phyloP scores from a whole-genome alignment of 2,113 vertebrate genomes.

The Cygnus buccinator region DNA sequence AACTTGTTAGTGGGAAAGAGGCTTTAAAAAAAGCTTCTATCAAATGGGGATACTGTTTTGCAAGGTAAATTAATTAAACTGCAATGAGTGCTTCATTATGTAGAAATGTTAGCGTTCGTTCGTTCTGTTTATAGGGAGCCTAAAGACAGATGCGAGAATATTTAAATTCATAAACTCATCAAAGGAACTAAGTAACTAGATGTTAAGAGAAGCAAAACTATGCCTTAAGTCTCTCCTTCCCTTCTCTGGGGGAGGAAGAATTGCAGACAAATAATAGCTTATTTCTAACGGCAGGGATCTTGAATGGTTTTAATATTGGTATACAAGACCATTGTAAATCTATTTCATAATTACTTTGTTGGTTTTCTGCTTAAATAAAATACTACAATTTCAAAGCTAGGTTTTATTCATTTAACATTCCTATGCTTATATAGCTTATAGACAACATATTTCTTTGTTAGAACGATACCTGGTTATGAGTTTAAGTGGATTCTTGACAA shows the following conservation, averaged over 20 bases:
- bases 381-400: neutral
- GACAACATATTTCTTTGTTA: neutral
- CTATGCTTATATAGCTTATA: neutral
- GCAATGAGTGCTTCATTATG: neutral
- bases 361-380: neutral
- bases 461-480: neutral
- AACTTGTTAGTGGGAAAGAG: neutral
- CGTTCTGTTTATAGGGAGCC: neutral
- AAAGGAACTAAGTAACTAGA: constrained; percentile 27
- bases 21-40: neutral
- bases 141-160: constrained; percentile 19
- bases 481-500: neutral
- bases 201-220: neutral
- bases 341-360: neutral
- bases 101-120: neutral
- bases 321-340: neutral
- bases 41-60: neutral
- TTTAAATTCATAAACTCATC: constrained; percentile 41
- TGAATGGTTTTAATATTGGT: neutral
- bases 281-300: neutral
- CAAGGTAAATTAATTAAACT: constrained; percentile 18
- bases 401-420: neutral
- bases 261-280: neutral
- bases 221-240: neutral
- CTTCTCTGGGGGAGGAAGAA: neutral